These are phyloP conservation scores for Nothocercus julius DNA, from an alignment of 2,113 vertebrate species.

Conservation along the genomic window DNA sequence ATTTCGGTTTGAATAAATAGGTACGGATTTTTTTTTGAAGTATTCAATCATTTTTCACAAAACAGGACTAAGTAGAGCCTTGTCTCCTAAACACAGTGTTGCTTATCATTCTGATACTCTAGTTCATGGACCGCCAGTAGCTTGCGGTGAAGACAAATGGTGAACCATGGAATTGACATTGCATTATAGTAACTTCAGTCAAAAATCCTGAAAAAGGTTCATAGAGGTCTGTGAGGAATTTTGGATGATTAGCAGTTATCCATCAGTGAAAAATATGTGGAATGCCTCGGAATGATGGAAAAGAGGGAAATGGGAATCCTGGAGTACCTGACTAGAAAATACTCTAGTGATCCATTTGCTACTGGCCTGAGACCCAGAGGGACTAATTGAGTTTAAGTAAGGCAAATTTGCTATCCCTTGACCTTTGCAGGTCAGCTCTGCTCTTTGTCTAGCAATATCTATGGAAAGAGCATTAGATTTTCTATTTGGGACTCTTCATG, in stretches of 20 bases:
- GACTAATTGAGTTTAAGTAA: neutral
- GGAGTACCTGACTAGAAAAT: neutral
- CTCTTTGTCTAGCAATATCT: neutral
- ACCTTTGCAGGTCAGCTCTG: neutral
- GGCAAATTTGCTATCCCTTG: neutral
- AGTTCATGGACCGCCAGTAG: neutral
- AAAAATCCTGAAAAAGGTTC: neutral
- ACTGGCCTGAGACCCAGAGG: neutral
- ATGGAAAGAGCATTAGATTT: neutral
- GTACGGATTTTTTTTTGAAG: neutral
- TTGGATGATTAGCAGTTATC: neutral
- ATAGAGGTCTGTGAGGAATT: neutral
- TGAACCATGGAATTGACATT: neutral
- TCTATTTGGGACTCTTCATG: neutral
- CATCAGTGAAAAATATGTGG: neutral
- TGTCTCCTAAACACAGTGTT: neutral
- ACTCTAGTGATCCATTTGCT: fast-evolving
- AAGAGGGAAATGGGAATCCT: neutral
- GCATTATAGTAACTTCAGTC: neutral
- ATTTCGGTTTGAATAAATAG: constrained; percentile 45
- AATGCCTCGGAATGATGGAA: neutral
- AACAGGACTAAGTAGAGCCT: neutral
- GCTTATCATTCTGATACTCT: neutral
- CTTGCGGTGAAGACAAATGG: neutral
- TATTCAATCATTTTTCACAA: constrained; percentile 11